Base-by-base conservation (phyloP, 2,888 invertebrate species). In the Sthenelais limicola region DNA sequence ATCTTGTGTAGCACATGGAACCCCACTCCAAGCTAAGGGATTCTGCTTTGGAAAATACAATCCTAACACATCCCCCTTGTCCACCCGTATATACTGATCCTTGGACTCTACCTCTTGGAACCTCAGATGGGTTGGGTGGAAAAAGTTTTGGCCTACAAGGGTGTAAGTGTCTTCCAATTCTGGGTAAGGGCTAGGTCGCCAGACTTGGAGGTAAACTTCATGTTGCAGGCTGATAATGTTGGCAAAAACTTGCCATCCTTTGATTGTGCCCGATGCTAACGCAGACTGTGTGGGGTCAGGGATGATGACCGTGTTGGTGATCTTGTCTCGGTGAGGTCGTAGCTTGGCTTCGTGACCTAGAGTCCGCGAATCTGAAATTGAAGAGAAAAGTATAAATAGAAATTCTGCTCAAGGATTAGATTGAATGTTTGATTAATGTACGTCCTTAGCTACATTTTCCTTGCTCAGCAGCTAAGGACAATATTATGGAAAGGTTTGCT, bases 301-400 rank as follows among this genome's bases (percentile, higher is more conserved):
- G 35, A 79, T 73, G 15, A 79, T 52, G 38, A 77, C 66, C 33
- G 58, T 68, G 66, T 75, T 67, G 56, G 49, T 68, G 9, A 30
- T 18, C 5, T 48, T 66, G 28, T 75, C 68, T 18, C 77, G 73
- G 21, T 71, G 47, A 0, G 72, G 32, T 18, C 79, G 72, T 28
- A 79, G 71, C 69, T 78, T 78, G 1, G 77, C 74, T 62, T 79
- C 78, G 74, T 79, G 73, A 35, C 79, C 79, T 48, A 79, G 72
- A n/a, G 73, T 62, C 24, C 76, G 67, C 12, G 79, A 76, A 49
- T 77, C 77, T 77, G 72, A 24, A 68, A 26, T 21, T n/a, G 26
- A 32, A 32, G 18, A 62, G 12, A 43, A 43, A 9, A 43, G 43
- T 43, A 43, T 12, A 9, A 43, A 43, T n/a, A n/a, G n/a, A n/a